phyloP scores from a whole-genome alignment of 2,113 vertebrate species.

The Podilymbus podiceps region DNA sequence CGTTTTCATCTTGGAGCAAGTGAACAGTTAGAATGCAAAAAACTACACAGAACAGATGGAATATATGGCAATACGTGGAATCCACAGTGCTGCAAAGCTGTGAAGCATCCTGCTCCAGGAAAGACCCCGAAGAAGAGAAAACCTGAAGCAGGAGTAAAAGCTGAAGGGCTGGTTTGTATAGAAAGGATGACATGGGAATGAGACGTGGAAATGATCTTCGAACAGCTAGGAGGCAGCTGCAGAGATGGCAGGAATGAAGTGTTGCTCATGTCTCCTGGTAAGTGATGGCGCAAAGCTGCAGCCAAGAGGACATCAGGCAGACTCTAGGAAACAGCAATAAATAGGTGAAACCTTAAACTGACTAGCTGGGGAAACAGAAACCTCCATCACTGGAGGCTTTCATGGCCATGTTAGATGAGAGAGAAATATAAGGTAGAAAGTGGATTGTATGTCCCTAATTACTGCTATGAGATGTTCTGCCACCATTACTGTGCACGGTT shows the following conservation, averaged over 20 bases:
- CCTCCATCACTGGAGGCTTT: neutral
- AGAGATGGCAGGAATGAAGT: neutral
- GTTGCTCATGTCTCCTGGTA: neutral
- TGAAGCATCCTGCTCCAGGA: neutral
- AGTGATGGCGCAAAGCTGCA: neutral
- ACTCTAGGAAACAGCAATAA: neutral
- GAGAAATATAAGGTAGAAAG: no score
- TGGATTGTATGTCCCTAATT: neutral
- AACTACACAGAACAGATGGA: neutral
- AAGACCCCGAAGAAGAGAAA: neutral
- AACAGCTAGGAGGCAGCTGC: neutral
- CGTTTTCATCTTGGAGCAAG: neutral
- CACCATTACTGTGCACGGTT: rapidly evolving
- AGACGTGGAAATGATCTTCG: neutral
- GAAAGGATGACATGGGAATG: neutral
- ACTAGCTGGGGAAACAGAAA: neutral
- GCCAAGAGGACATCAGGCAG: neutral
- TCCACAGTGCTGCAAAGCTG: neutral
- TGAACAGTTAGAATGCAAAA: neutral
- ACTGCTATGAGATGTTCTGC: neutral
- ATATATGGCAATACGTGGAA: neutral
- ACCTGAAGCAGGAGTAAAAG: neutral
- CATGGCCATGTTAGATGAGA: neutral
- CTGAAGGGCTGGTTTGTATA: neutral
- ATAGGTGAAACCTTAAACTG: neutral